Evolutionary conservation across 2,113 vertebrate genomes (phyloP).

Genomic region (Marmota flaviventris): DNA sequence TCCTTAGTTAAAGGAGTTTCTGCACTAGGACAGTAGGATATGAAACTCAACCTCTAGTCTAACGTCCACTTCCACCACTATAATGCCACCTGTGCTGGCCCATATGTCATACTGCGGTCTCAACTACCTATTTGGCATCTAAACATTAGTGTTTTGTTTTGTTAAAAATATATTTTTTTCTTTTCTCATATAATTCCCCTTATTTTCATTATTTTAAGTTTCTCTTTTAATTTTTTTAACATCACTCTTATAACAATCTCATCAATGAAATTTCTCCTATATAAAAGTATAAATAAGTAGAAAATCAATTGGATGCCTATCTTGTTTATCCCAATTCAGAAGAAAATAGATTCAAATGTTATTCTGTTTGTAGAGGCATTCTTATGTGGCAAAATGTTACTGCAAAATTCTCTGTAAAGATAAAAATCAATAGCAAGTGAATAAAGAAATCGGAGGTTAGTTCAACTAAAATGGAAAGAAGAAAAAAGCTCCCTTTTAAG

Average conservation of each 20-base stretch:
- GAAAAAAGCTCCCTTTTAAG: not conserved
- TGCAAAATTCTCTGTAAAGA: not conserved
- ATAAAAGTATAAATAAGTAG: not conserved
- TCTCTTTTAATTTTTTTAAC: not conserved
- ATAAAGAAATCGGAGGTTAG: slow-evolving; percentile 16
- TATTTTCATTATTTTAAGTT: not conserved
- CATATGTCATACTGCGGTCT: not conserved
- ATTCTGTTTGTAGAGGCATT: not conserved
- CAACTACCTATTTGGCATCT: not conserved
- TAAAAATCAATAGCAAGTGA: slow-evolving; percentile 49
- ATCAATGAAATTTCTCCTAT: not conserved
- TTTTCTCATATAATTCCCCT: slow-evolving; percentile 15
- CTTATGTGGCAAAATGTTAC: not conserved
- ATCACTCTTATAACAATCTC: not conserved
- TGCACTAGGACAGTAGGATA: not conserved
- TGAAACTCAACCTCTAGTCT: not conserved
- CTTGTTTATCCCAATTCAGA: not conserved
- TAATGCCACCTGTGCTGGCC: not conserved
- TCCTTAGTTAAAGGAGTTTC: not conserved
- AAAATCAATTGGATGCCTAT: not conserved
- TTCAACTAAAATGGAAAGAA: slow-evolving; percentile 4
- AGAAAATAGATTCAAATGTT: slow-evolving; percentile 29
- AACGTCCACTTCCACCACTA: not conserved
- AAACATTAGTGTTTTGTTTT: not conserved
- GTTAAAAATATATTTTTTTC: not conserved